These are phyloP conservation scores for Nicator chloris DNA, from an alignment of 2,113 vertebrate species.

Conservation along the genomic window DNA sequence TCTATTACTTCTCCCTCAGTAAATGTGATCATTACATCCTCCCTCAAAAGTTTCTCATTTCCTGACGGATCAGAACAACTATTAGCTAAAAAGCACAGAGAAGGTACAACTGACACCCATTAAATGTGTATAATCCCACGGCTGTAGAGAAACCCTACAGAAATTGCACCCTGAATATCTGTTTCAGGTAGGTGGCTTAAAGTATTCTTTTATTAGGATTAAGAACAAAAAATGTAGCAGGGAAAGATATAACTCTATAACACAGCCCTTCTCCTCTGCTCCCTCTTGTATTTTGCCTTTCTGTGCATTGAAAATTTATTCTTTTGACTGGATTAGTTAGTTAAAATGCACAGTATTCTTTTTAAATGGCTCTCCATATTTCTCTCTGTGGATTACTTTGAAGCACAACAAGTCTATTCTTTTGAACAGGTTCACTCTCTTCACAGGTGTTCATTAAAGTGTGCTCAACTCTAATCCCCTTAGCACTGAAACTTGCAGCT, in stretches of 20 bases:
- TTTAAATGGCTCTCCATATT: slow-evolving; percentile 3
- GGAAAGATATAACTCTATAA: background rate
- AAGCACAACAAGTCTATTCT: slow-evolving; percentile 31
- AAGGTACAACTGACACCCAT: slow-evolving; percentile 27
- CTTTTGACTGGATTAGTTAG: slow-evolving; percentile 25
- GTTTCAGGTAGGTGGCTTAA: background rate
- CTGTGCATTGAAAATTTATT: background rate
- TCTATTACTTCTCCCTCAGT: slow-evolving; percentile 67
- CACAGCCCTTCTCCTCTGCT: background rate
- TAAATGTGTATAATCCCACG: slow-evolving; percentile 17
- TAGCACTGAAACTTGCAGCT: slow-evolving; percentile 1
- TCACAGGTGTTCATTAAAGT: slow-evolving; percentile 58
- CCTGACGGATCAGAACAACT: slow-evolving; percentile 53
- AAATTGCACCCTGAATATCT: background rate
- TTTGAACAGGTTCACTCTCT: slow-evolving; percentile 39
- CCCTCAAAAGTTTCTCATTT: slow-evolving; percentile 65
- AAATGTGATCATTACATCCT: slow-evolving; percentile 57
- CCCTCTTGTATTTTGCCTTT: background rate
- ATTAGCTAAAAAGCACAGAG: slow-evolving; percentile 37
- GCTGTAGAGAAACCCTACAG: background rate
- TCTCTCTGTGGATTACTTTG: background rate
- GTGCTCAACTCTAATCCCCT: slow-evolving; percentile 28
- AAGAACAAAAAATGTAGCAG: background rate
- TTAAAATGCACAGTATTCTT: slow-evolving; percentile 14
- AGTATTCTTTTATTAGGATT: background rate